Evolutionary conservation across 1,140 invertebrate species (phyloP).

Genomic region (Ridgeia piscesae): DNA sequence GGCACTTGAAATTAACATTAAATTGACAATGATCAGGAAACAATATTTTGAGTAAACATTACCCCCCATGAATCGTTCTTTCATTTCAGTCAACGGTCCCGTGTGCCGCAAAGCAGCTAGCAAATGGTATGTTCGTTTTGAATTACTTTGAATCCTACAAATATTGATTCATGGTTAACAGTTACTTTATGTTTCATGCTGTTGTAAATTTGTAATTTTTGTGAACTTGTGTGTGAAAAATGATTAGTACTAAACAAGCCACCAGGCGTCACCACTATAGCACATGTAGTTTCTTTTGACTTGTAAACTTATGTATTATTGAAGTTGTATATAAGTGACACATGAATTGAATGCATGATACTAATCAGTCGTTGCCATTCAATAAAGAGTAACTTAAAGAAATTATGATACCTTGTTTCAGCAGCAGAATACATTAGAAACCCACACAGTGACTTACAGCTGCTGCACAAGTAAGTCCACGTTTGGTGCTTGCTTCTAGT

Average conservation of each 20-base stretch:
- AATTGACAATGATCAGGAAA: neutral
- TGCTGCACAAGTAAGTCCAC: neutral
- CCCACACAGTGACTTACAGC: neutral
- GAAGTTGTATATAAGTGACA: neutral
- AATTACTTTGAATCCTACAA: neutral
- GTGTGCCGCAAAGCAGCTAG: neutral
- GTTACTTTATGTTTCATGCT: neutral
- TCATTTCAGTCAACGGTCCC: neutral
- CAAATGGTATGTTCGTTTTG: neutral
- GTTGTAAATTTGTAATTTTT: neutral
- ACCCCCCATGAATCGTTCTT: neutral
- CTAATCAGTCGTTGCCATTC: too few species aligned
- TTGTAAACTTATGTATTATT: neutral
- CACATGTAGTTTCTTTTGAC: neutral
- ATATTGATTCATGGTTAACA: neutral
- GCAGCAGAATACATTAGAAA: neutral
- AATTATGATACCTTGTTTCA: neutral
- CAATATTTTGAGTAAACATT: neutral
- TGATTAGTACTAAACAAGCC: neutral
- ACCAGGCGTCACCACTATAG: neutral
- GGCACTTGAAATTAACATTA: neutral
- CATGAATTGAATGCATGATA: too few species aligned
- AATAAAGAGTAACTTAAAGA: too few species aligned
- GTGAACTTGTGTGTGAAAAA: neutral
- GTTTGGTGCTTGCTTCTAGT: too few species aligned